Evolutionary conservation across 37 sponge, comb jelly and placozoan species (phyloP), one percentile per base, ranked within the genome.

Genomic region (Halichondria panicea): DNA sequence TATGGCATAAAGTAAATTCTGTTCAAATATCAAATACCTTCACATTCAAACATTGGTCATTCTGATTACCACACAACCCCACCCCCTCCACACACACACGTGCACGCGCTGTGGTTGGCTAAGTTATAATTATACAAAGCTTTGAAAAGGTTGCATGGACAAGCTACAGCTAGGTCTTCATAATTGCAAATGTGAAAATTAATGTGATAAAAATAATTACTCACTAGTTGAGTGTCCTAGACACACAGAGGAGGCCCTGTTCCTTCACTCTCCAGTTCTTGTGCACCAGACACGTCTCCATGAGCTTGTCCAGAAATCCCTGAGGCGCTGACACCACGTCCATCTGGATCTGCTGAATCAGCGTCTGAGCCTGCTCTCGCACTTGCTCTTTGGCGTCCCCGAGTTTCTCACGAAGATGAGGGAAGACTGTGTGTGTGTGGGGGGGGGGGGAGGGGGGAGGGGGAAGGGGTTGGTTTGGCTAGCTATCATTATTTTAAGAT

Each of bases 261-360:
- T 92, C 92, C 58, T 81, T 87, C 66, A 92, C 88, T 22, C 88
- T n/a, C 88, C 88, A 92, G 77, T 87, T 87, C 77, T 92, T 92
- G 63, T 92, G 92, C 0, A 31, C 36, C 33, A 92, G 55, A 28
- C 67, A 60, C 8, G 75, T 43, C 25, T 71, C 72, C 81, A 92
- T 40, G 2, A 91, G 63, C 43, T 63, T 62, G 64, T 81, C 73
- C 24, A 72, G 46, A 19, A 72, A 63, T 0, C 27, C 61, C 44
- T 86, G 87, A 12, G 87, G 87, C 0, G 68, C 43, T 15, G 68
- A 43, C 4, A 86, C 75, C 35, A 60, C 63, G 32, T 79, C 70
- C 33, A 27, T 36, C 80, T 80, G 55, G 11, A 86, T 64, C 68
- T 73, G 72, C 35, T 86, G 87, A 19, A 79, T 74, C 15, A 86